Base-by-base conservation (phyloP, 35 echinoderm and acorn worm species). In the Apostichopus californicus region DNA sequence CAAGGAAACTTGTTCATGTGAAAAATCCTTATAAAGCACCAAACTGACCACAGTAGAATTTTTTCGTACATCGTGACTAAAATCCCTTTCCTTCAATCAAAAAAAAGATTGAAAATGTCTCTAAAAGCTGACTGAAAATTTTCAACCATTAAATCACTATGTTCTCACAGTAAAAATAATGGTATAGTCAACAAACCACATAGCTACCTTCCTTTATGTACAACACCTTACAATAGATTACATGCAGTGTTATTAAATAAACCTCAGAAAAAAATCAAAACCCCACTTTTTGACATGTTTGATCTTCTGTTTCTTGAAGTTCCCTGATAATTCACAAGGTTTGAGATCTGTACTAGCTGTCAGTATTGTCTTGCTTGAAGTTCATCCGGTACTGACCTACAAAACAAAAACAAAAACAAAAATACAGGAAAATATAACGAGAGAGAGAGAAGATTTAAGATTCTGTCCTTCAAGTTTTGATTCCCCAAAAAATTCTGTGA, bases 381-480 rank as follows among this genome's bases (percentile, higher is more conserved):
- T 96, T 94, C 79, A 96, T 78, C 13, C 91, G 90, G 78, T 96
- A 96, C 54, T 93, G 95, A 92, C 95, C 95, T 96, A n/a, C 57
- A 9, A 87, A 55, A 81, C 23, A 34, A 57, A 4, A 88, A 53
- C 66, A 9, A 28, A 53, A 54, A 11, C 59, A 6, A 87, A 46
- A 92, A 93, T 53, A n/a, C 68, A 9, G 84, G 22, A 90, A 55
- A 34, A 57, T n/a, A n/a, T n/a, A 9, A 88, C 18, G 73, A 46
- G 34, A 46, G 8, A 54, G 73, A 46, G 34, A 46, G 8, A 54
- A 11, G 57, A 8, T 57, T 89, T 54, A 7, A 34, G 15, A 88
- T 52, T 12, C 21, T 7, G 23, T 25, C 5, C 78, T 24, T 5
- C 7, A 61, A 12, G 10, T 9, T 61, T 61, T 9, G 7, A 9